Evolutionary conservation across 1,140 invertebrate species (phyloP), one percentile per base, ranked within the genome.

Genomic region (Drosophila pectinifera): DNA sequence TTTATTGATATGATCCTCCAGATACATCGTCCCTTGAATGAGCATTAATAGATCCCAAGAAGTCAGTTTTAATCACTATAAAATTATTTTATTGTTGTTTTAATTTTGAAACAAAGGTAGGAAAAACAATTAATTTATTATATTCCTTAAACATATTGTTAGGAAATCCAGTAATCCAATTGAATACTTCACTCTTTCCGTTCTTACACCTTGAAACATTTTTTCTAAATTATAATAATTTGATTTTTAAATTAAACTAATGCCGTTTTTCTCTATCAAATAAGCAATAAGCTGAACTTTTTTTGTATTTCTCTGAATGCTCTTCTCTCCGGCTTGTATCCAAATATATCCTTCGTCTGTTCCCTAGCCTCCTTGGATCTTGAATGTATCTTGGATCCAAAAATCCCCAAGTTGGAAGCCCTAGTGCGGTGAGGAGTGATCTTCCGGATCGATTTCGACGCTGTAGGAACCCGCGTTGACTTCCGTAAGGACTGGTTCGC

Each of bases 61-160:
- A 28, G 2, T 28, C 7, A 7, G n/a, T 10, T 46, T 26, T 0
- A 26, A 26, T 1, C 16, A 11, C 26, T 16, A 16, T 48, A 4
- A 5, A 26, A 48, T 2, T 2, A 48, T 48, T 28, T 10, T 18
- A 13, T 11, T 49, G 11, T 13, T 31, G 16, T 31, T 24, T 2
- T 31, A 18, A 49, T 49, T 49, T 20, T 18, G 26, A 31, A 31
- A 49, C 11, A 18, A 31, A 13, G 18, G 6, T 51, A 51, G 11
- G 11, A 36, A 51, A 34, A 51, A 51, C 48, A 51, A 34, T 4
- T 51, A 51, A 51, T 51, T 51, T 51, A 51, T 51, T 51, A 20
- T 4, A 20, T 34, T 51, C 28, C 13, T 34, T 6, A 14, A 20
- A 11, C 16, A 31, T 5, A 4, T 20, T 34, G 4, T 8, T 34